A percentile compares a stretch with the other conserved stretches of the same genome.
phyloP scores from a whole-genome alignment of 2,888 invertebrate species.

The Drosophila glabriapex region DNA sequence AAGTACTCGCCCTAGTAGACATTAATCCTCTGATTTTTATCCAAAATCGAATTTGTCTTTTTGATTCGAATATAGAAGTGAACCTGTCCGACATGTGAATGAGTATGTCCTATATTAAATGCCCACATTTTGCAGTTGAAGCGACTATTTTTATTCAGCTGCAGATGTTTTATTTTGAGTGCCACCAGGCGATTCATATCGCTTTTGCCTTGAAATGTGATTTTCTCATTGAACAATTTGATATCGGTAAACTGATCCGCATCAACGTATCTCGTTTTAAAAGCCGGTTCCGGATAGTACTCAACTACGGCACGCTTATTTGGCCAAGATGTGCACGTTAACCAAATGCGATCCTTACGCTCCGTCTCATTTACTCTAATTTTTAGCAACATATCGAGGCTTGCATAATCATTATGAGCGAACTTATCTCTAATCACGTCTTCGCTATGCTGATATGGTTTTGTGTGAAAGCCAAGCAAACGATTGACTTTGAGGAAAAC shows the following conservation, averaged over 20 bases:
- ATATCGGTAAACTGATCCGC: background rate
- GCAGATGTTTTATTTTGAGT: slow-evolving; percentile 36
- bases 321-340: slow-evolving; percentile 36
- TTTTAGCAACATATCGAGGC: slow-evolving; percentile 11
- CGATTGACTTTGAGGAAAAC: slow-evolving; percentile 66
- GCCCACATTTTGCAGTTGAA: slow-evolving; percentile 62
- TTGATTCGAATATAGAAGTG: slow-evolving; percentile 29
- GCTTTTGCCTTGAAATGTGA: slow-evolving; percentile 1
- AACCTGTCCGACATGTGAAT: slow-evolving; percentile 24
- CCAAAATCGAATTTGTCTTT: background rate
- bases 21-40: background rate
- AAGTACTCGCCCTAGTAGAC: background rate
- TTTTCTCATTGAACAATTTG: background rate
- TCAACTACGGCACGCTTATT: background rate
- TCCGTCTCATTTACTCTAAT: background rate
- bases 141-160: background rate
- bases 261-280: slow-evolving; percentile 47
- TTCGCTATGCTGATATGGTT: slow-evolving; percentile 17
- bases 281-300: slow-evolving; percentile 43
- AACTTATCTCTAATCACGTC: slow-evolving; percentile 17
- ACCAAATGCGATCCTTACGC: slow-evolving; percentile 46
- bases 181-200: slow-evolving; percentile 66
- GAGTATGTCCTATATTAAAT: slow-evolving; percentile 42
- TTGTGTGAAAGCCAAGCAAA: slow-evolving; percentile 50
- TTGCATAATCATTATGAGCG: background rate